Evolutionary conservation across 2,113 vertebrate genomes (phyloP), one percentile per base, ranked within the genome.

Genomic region (Oriolus oriolus): DNA sequence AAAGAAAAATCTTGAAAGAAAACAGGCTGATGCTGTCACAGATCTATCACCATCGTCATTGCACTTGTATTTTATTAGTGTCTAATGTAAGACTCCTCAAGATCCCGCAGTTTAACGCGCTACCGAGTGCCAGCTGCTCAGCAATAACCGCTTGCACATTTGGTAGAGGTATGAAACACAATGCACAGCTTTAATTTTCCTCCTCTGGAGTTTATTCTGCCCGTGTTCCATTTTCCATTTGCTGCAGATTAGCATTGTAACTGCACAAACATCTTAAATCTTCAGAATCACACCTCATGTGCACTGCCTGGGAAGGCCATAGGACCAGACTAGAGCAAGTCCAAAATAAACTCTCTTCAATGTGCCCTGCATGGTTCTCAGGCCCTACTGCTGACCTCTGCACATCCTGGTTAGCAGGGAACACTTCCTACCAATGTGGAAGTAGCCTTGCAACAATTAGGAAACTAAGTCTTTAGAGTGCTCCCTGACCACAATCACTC

Each of bases 311-410:
- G 2, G 2, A 50, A 49, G 27, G 54, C 56, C 82, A 74, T 0
- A 26, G 69, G 11, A 65, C 13, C 44, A 90, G 42, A 47, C 23
- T 8, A 33, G 4, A 39, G 37, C 1, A 4, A 53, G 14, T 6
- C 44, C 80, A 75, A 81, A 69, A 47, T 9, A 59, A 71, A 30
- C 13, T 39, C 57, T 41, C 10, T 42, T 60, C 23, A 54, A 1
- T 1, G 1, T 5, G 14, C 14, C 7, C 27, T 47, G 26, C 15
- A 7, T 3, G 5, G 7, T 18, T 42, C 11, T 20, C 20, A 39
- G 45, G n/a, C 17, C 37, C 11, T 13, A 5, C 59, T 39, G 21
- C 50, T 70, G 74, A 33, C 9, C 27, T 57, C 54, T 31, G 28
- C 53, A 78, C n/a, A 33, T 6, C 16, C 45, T 15, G 6, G 69